A percentile compares a stretch with the other conserved stretches of the same genome.
phyloP scores from a whole-genome alignment of 2,888 invertebrate genomes.

The Chaetogeoica ovagalla region DNA sequence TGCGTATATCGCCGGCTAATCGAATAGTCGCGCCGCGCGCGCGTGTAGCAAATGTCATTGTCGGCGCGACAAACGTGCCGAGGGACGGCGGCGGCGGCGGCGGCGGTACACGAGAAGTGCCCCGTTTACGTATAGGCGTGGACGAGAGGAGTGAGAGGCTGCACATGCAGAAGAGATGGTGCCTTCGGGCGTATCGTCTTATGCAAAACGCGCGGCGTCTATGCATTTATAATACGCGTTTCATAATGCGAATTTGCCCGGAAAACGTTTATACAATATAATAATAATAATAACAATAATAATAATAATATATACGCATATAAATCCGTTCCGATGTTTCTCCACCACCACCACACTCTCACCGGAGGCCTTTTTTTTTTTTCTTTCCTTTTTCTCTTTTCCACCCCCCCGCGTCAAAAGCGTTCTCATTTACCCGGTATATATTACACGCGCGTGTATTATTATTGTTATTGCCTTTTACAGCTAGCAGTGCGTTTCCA shows the following conservation, averaged over 20 bases:
- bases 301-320: too few relatives aligned
- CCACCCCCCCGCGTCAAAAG: too few relatives aligned
- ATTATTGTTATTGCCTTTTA: slow-evolving; percentile 44
- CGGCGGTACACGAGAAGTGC: neutral
- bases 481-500: neutral
- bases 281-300: neutral
- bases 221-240: slow-evolving; percentile 53
- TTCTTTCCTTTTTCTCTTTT: slow-evolving; percentile 12
- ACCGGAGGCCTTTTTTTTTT: slow-evolving; percentile 5
- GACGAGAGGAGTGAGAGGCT: neutral
- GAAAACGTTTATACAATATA: slow-evolving; percentile 36
- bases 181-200: slow-evolving; percentile 52
- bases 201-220: slow-evolving; percentile 50
- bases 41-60: neutral
- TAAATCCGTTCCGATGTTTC: neutral
- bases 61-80: neutral
- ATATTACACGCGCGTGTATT: neutral
- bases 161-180: neutral
- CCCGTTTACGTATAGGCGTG: neutral
- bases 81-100: too few relatives aligned
- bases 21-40: slow-evolving; percentile 42
- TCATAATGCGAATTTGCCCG: slow-evolving; percentile 51
- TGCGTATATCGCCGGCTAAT: slow-evolving; percentile 34
- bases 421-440: too few relatives aligned
- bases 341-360: neutral